Base-by-base conservation (phyloP, 2,113 vertebrate genomes). In the Enhydra lutris region DNA sequence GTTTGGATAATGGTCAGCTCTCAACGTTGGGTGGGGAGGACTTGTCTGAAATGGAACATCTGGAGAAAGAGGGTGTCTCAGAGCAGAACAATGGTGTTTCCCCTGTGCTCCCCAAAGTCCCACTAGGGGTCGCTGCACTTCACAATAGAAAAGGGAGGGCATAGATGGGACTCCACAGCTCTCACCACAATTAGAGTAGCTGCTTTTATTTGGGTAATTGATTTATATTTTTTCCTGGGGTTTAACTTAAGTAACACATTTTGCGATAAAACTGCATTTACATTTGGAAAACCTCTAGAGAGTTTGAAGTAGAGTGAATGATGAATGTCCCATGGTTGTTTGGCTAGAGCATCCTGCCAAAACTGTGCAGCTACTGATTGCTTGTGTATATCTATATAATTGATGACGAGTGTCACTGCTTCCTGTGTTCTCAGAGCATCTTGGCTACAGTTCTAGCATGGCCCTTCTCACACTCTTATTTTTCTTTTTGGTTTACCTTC, bases 401-500 rank as follows among this genome's bases (percentile, higher is more conserved):
- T 26, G 85, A 47, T 4, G 4, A 6, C 9, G 7, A 14, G 3
- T 3, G 3, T 12, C 17, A 7, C 20, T 15, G 20, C 18, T 47
- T 50, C 69, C 52, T 21, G 20, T 8, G 39, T 21, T 59, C 13
- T 65, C 52, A 23, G 0, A 29, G 42, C 24, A 29, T 36, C 63
- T 26, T 57, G 8, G 29, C 7, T 1, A 2, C 13, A 29, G 24
- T 39, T 76, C 52, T 50, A 2, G 34, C 3, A 3, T 24, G 71
- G 11, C 1, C 24, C 34, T 29, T 82, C 69, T 31, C n/a, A 29
- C 31, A 21, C 13, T 91, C 80, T 24, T 9, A 17, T 29, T 59
- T 90, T 83, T 61, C 24, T 34, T 65, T 96, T 36, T 73, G 34
- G 57, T 80, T 93, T 74, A 69, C 61, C 26, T 39, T 91, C 78